Base-by-base conservation (phyloP, 2,113 vertebrate genomes). In the Tonatia bakeri region DNA sequence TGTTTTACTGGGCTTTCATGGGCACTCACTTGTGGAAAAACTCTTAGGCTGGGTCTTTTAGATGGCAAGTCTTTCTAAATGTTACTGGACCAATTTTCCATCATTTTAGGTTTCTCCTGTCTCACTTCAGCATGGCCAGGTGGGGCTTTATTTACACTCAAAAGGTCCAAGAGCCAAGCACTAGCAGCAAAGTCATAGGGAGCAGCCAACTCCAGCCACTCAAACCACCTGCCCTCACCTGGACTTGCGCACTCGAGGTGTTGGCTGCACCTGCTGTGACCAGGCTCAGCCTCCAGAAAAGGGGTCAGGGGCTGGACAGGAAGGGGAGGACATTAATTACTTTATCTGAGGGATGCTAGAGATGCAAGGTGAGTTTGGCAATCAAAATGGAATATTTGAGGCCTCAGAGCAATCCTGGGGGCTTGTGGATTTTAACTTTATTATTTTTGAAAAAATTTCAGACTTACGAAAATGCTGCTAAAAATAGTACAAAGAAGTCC, bases 391-490 rank as follows among this genome's bases (percentile, higher is more conserved):
- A 92, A 61, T 38, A 59, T 70, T 69, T 70, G 43, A 90, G 69
- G 81, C 64, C 33, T 87, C 43, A 5, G 75, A 91, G 69, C 77
- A 89, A 83, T 82, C 85, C 65, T 81, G 33, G 33, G 69, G 81
- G 6, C 65, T 95, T n/a, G 6, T 52, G 70, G 69, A 75, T 92
- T 94, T 94, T 95, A 92, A 90, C 36, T 70, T 83, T n/a, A n/a
- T 73, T 77, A 43, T 79, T 87, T 95, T 75, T 86, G 20, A 95
- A 96, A 93, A 84, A 88, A 93, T 82, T 90, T 96, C 77, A 85
- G 77, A 69, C 45, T 82, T 82, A 64, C 2, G 43, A 67, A 96
- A 94, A 75, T 80, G 43, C 72, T 96, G 76, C 88, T 92, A 61
- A 92, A 92, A 89, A 91, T 12, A 67, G 59, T 72, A 40, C 79